Conservation (phyloP, 2,888 invertebrate species). For the Acrobasis consociella region DNA sequence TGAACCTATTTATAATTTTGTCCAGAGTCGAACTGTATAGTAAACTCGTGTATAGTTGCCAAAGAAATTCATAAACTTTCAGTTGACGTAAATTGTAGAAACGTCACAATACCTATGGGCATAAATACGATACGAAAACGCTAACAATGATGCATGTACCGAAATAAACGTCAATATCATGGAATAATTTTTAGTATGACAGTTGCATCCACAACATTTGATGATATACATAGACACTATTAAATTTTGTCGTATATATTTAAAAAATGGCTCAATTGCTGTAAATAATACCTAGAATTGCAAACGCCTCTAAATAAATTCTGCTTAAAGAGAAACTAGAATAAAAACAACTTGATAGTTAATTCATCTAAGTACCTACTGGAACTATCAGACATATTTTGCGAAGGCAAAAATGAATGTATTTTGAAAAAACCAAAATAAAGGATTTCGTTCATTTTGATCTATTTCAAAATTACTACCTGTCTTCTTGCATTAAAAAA, state of each 20-base stretch:
- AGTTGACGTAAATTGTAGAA: background rate
- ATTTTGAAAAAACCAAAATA: no score
- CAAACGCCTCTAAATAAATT: background rate
- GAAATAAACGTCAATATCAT: background rate
- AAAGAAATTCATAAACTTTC: background rate
- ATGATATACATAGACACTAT: constrained; percentile 7
- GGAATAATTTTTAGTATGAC: background rate
- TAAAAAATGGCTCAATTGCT: background rate
- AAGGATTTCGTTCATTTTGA: no score
- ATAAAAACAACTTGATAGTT: background rate
- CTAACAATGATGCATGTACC: background rate
- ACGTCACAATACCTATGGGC: background rate
- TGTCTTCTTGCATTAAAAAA: no score
- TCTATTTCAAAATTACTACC: no score
- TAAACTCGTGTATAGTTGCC: background rate
- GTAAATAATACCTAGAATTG: background rate
- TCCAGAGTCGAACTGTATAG: no score
- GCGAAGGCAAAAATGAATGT: no score
- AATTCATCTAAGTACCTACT: background rate
- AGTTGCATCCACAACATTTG: background rate
- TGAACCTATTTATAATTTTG: background rate
- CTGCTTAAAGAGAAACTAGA: no score
- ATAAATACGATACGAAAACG: background rate
- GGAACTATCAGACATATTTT: no score
- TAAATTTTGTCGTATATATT: background rate